Evolutionary conservation across 1,140 invertebrate genomes (phyloP), one percentile per base, ranked within the genome.

Genomic region (Pseudobourletiella spinata): DNA sequence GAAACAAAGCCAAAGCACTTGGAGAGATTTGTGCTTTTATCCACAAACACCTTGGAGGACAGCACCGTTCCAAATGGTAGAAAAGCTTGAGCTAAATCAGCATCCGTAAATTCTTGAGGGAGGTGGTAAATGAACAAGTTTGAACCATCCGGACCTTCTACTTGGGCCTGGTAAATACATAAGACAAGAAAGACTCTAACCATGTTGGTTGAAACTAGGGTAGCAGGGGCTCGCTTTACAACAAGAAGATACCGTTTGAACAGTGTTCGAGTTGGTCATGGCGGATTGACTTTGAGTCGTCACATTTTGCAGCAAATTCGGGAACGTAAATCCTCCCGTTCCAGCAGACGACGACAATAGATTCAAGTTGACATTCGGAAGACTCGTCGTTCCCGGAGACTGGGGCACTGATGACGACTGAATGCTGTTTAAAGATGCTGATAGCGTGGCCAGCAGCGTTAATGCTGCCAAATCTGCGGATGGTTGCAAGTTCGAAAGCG

Each of bases 81-180:
- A 80, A 98, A 98, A 68, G 90, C 93, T 59, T 91, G 86, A 70
- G 89, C 88, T 59, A 99, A 83, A 78, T 98, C 94, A 54, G 84
- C 85, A 77, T 99, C 95, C 48, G 85, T 89, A 78, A 98, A 98
- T 78, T 98, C 95, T 76, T 96, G 92, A 30, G 95, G 95, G 71
- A 99, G 82, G 79, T 99, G 95, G 76, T 99, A 99, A 70, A 99
- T 98, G 77, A 98, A 99, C 66, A 99, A 83, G 79, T 99, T 98
- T 65, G 91, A 90, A 63, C 94, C 94, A 73, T 97, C 94, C 22
- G 95, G 94, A 73, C 94, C 89, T 82, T 92, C 86, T 72, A 92
- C 84, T 76, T 92, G 89, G 29, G 26, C 30, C 54, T 55, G n/a
- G n/a, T n/a, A n/a, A n/a, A n/a, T n/a, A 24, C 28, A 2, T 43